phyloP scores from a whole-genome alignment of 2,888 invertebrate species.

The Diachrysia chrysitis region DNA sequence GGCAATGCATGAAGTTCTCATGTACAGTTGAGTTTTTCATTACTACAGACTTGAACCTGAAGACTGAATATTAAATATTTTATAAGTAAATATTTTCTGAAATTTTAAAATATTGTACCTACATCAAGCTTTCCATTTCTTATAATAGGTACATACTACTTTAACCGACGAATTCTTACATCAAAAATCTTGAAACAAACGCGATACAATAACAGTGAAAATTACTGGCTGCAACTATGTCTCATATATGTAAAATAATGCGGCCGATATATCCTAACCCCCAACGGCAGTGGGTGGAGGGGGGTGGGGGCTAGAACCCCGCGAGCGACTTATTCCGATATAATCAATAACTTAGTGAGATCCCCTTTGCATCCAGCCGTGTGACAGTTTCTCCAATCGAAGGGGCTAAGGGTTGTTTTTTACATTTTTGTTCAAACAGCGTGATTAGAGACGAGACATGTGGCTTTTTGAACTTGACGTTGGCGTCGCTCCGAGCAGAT shows the following conservation, averaged over 20 bases:
- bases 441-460: slow-evolving; percentile 84
- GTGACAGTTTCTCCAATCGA: slow-evolving; percentile 88
- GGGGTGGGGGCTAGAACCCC: slow-evolving; percentile 70
- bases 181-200: slow-evolving; percentile 50
- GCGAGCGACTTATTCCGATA: slow-evolving; percentile 88
- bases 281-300: slow-evolving; percentile 70
- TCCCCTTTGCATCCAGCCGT: slow-evolving; percentile 89
- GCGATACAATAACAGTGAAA: slow-evolving; percentile 68
- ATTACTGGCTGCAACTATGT: slow-evolving; percentile 86
- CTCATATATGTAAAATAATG: slow-evolving; percentile 89
- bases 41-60: not conserved
- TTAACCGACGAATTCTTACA: slow-evolving; percentile 26
- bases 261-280: slow-evolving; percentile 86
- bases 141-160: not conserved
- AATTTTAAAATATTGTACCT: too few species aligned
- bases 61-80: too few species aligned
- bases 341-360: slow-evolving; percentile 90
- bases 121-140: not conserved
- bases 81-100: too few species aligned
- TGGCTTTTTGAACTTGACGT: slow-evolving; percentile 81
- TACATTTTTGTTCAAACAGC: slow-evolving; percentile 86
- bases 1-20: not conserved
- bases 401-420: slow-evolving; percentile 78
- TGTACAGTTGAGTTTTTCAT: not conserved
- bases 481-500: slow-evolving; percentile 77